Conservation (phyloP, 2,113 vertebrate species). For the Cavia aperea region DNA sequence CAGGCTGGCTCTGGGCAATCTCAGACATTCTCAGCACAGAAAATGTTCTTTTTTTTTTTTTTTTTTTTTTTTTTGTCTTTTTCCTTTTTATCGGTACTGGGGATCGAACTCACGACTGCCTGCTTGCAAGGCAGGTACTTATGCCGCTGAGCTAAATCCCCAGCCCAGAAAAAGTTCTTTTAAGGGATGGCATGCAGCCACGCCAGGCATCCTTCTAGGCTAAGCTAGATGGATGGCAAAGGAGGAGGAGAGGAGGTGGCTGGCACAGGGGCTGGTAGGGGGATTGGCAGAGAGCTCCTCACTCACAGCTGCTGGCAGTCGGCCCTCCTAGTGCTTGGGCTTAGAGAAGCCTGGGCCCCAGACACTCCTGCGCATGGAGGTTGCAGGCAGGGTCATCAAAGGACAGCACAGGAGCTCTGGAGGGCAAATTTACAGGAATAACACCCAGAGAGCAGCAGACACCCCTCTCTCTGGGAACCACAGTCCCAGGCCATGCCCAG, state of each 20-base stretch:
- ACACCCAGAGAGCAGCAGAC: neutral
- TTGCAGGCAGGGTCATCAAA: neutral
- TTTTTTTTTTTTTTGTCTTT: too few species aligned
- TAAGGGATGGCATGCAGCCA: conserved; percentile 49
- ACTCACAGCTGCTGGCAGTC: neutral
- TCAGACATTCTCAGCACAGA: neutral
- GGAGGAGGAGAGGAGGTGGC: neutral
- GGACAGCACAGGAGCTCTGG: neutral
- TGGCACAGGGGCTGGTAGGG: neutral
- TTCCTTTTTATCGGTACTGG: too few species aligned
- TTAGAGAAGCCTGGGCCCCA: neutral
- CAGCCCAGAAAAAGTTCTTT: conserved; percentile 36
- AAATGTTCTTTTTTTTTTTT: conserved; percentile 24
- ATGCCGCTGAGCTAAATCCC: too few species aligned
- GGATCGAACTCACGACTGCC: too few species aligned
- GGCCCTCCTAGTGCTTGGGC: neutral
- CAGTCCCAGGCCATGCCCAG: neutral
- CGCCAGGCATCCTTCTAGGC: neutral
- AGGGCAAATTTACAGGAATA: neutral
- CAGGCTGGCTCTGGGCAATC: neutral
- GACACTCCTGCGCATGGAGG: neutral
- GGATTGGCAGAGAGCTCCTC: neutral
- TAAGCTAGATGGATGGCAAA: neutral
- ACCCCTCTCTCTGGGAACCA: neutral
- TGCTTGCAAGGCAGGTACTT: too few species aligned